Base-by-base conservation (phyloP, 2,797 vertebrate species). In the Eutrigla gurnardus region DNA sequence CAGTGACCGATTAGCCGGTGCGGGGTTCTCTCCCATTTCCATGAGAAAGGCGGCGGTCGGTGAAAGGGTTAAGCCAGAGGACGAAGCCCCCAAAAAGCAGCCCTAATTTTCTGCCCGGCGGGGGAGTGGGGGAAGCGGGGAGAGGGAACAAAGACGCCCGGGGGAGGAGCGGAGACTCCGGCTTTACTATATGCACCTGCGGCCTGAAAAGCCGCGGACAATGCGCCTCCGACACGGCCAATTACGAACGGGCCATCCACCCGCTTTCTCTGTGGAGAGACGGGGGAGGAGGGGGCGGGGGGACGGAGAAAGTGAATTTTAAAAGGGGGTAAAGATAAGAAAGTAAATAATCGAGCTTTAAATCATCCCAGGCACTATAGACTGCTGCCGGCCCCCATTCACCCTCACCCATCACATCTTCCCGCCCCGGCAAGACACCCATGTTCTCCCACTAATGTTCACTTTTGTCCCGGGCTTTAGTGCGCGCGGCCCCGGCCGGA, bases 101-200 rank as follows among this genome's bases (percentile, higher is more conserved):
- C 91, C 92, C 94, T 93, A 94, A 95, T 95, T 95, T 95, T 95
- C 93, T 93, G 93, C 94, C 80, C 92, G 79, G 91, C 89, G 89
- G 94, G 93, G 92, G 91, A 73, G 93, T 83, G 84, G 90, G 92
- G 88, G 90, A 76, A 85, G 91, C 81, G 73, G 88, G 86, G 93
- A 86, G 89, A 72, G 89, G 80, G 92, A 93, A 95, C 94, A 95
- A 96, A 95, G 93, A 88, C 88, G 81, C 79, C 91, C 86, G 90
- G 89, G 94, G 93, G 93, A 93, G 94, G 92, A 88, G 92, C 86
- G 73, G 89, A 86, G 91, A 89, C 91, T 93, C 89, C 78, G 86
- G 91, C 93, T 96, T 95, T 95, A 95, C 94, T 93, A 92, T 92
- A 89, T 92, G 94, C 95, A 96, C 95, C 95, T 96, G 95, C 95